Base-by-base conservation (phyloP, 2,888 invertebrate species). In the Apotomis capreana region DNA sequence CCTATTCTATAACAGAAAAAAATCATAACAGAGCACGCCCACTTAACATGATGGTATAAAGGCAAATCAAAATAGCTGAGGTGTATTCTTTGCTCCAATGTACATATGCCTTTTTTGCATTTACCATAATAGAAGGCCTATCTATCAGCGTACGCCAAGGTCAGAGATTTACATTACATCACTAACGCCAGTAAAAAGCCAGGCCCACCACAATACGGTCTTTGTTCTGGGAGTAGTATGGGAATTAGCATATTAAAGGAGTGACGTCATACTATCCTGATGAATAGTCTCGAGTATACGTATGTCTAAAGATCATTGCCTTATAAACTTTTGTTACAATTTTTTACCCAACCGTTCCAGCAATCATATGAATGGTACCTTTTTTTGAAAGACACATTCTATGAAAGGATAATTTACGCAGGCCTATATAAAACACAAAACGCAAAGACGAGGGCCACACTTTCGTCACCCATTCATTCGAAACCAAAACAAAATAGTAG, bases 231-330 rank as follows among this genome's bases (percentile, higher is more conserved):
- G 78, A 78, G 80, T 72, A 74, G 67, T 75, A 76, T 73, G 70
- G 78, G 83, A 84, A 87, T 88, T 88, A 88, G 77, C 88, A 88
- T 86, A 84, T 86, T 81, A 87, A 86, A 86, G 80, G 78, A 70
- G 70, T 75, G 67, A 74, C 83, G 79, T 83, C 83, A 82, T 83
- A 80, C 55, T 12, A 49, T 65, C 55, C 70, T 55, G 63, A 40
- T 44, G 15, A 37, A 61, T 69, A 49, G 49, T 61, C 70, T 67
- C 44, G 3, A 37, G 64, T 40, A 13, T 40, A 15, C 46, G 9
- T 44, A 36, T 13, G 26, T 40, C 44, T 46, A 26, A 10, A 46
- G 8, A 3, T 12, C 37, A 54, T 5, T 5, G n/a, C 44, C 49
- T 8, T 63, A 15, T 54, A 40, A 65, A 52, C 10, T 9, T 8